Evolutionary conservation across 2,113 vertebrate genomes (phyloP).

Genomic region (Leptobrachium leishanense): DNA sequence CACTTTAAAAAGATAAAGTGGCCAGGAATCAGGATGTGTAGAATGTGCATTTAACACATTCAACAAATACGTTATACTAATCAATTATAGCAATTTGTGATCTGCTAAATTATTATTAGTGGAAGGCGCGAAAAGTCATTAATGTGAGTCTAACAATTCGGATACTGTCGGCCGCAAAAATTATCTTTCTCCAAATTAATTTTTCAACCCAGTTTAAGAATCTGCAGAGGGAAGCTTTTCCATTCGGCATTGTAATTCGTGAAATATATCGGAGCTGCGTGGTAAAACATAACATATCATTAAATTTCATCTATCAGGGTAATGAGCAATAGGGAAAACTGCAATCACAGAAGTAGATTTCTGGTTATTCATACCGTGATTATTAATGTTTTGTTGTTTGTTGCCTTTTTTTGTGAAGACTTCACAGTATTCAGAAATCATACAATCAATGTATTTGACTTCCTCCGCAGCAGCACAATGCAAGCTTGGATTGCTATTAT

Average conservation of each 20-base stretch:
- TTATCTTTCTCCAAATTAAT: constrained; percentile 28
- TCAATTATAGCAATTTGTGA: constrained; percentile 22
- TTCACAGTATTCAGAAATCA: constrained; percentile 14
- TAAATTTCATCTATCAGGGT: constrained; percentile 26
- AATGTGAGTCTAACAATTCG: constrained; percentile 21
- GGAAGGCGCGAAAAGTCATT: constrained; percentile 20
- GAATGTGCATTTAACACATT: background rate
- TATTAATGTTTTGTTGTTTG: constrained; percentile 24
- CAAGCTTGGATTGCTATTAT: no score
- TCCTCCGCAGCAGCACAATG: background rate
- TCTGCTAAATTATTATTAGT: constrained; percentile 27
- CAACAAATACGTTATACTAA: constrained; percentile 11
- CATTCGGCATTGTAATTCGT: constrained; percentile 7
- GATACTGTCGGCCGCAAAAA: constrained; percentile 15
- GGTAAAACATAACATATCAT: constrained; percentile 24
- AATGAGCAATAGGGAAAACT: constrained; percentile 26
- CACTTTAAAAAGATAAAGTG: no score
- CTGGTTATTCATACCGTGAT: constrained; percentile 27
- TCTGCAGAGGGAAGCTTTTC: background rate
- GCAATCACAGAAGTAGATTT: constrained; percentile 38
- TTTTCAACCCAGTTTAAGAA: constrained; percentile 26
- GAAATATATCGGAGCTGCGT: constrained; percentile 24
- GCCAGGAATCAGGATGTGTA: constrained; percentile 4
- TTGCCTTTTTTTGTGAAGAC: background rate
- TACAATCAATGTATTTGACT: constrained; percentile 28